Conservation (phyloP, 2,888 invertebrate species). For the Netelia fuscicornis region DNA sequence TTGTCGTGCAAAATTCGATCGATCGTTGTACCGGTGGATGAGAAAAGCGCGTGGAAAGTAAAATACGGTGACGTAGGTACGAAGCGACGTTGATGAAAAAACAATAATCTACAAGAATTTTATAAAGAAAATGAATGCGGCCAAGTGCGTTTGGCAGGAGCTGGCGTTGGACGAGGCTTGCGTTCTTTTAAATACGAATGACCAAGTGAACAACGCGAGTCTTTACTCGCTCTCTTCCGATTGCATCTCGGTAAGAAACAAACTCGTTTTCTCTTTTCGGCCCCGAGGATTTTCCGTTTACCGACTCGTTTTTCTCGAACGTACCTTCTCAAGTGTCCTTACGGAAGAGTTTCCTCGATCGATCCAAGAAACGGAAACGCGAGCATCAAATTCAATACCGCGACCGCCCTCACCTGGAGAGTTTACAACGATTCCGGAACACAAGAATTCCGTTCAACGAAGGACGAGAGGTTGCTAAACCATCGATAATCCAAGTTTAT, state of each 20-base stretch:
- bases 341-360: slow-evolving; percentile 85
- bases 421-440: slow-evolving; percentile 85
- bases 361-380: slow-evolving; percentile 75
- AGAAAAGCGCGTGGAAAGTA: too few species aligned
- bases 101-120: background rate
- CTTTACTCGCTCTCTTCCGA: slow-evolving; percentile 90
- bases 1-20: too few species aligned
- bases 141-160: slow-evolving; percentile 75
- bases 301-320: slow-evolving; percentile 18
- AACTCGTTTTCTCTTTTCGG: too few species aligned
- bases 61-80: too few species aligned
- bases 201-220: slow-evolving; percentile 80
- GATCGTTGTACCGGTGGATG: too few species aligned
- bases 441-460: slow-evolving; percentile 85
- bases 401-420: slow-evolving; percentile 86
- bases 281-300: too few species aligned
- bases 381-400: slow-evolving; percentile 86
- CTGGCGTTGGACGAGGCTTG: slow-evolving; percentile 90
- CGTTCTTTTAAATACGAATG: slow-evolving; percentile 83
- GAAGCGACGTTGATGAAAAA: too few species aligned
- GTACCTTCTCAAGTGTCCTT: slow-evolving; percentile 87
- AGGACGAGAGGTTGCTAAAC: slow-evolving; percentile 77
- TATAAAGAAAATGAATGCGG: slow-evolving; percentile 63
- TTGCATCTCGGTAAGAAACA: slow-evolving; percentile 88
- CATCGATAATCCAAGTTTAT: background rate